phyloP scores from a whole-genome alignment of 1,140 invertebrate genomes.

The Drosophila nigromelanica region DNA sequence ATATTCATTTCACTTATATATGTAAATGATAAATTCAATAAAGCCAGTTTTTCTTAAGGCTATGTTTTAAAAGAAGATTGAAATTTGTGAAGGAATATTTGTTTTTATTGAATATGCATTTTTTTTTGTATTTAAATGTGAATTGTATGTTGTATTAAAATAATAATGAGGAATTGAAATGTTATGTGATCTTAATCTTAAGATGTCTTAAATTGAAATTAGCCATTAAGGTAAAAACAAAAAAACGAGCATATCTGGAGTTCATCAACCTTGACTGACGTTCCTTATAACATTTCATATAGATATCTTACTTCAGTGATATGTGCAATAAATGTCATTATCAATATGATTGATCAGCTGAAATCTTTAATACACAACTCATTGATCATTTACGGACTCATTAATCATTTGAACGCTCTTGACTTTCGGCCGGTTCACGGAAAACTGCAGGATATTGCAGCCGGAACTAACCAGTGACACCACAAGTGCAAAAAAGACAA shows the following conservation, averaged over 20 bases:
- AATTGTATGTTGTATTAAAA: too few species aligned
- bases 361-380: conserved; percentile 12
- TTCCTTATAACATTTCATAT: background rate
- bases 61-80: too few species aligned
- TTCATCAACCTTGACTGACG: conserved; percentile 1
- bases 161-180: too few species aligned
- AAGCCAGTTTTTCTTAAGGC: too few species aligned
- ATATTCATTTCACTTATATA: too few species aligned
- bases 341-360: conserved; percentile 21
- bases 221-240: background rate
- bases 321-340: conserved; percentile 3
- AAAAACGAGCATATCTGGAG: background rate
- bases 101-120: too few species aligned
- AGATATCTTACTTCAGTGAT: conserved; percentile 1
- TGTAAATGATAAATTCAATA: too few species aligned
- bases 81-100: too few species aligned
- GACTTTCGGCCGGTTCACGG: conserved; percentile 6
- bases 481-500: background rate
- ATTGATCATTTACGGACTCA: conserved; percentile 21
- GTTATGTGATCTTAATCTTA: background rate
- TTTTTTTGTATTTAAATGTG: too few species aligned
- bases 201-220: background rate
- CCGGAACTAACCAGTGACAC: conserved; percentile 13
- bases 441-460: conserved; percentile 15
- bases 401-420: too few species aligned